phyloP scores from a whole-genome alignment of 2,888 invertebrate species.

The Sphecodes monilicornis region DNA sequence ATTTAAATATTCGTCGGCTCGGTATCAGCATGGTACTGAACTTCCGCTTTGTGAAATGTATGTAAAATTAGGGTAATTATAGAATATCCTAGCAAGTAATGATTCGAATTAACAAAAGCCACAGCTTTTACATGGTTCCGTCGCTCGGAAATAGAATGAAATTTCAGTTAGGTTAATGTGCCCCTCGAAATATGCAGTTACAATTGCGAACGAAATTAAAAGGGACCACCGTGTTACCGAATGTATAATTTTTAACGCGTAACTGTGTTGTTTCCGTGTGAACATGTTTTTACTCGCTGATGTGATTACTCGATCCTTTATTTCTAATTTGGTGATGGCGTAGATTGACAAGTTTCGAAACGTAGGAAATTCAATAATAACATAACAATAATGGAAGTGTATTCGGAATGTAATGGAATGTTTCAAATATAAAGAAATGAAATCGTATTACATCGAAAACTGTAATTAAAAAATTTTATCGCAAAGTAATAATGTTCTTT shows the following conservation, averaged over 20 bases:
- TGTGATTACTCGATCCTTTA: background rate
- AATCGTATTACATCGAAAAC: background rate
- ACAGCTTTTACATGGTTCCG: background rate
- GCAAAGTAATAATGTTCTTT: background rate
- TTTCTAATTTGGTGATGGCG: background rate
- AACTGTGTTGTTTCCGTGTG: background rate
- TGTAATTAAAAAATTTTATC: background rate
- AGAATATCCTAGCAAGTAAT: background rate
- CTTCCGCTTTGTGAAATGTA: background rate
- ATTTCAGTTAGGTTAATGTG: background rate
- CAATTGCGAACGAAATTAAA: background rate
- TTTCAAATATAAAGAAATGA: background rate
- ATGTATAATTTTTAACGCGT: background rate
- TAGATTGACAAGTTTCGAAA: background rate
- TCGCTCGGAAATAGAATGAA: background rate
- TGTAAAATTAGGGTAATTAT: slow-evolving; percentile 3
- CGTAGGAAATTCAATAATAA: background rate
- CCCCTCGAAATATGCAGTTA: background rate
- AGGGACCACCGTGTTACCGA: background rate
- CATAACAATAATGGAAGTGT: background rate
- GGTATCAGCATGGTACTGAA: background rate
- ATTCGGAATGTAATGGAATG: background rate
- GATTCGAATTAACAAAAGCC: slow-evolving; percentile 2
- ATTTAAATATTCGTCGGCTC: background rate
- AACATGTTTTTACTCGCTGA: background rate